Conservation (phyloP, 2,113 vertebrate genomes). For the Lophochroa leadbeateri region DNA sequence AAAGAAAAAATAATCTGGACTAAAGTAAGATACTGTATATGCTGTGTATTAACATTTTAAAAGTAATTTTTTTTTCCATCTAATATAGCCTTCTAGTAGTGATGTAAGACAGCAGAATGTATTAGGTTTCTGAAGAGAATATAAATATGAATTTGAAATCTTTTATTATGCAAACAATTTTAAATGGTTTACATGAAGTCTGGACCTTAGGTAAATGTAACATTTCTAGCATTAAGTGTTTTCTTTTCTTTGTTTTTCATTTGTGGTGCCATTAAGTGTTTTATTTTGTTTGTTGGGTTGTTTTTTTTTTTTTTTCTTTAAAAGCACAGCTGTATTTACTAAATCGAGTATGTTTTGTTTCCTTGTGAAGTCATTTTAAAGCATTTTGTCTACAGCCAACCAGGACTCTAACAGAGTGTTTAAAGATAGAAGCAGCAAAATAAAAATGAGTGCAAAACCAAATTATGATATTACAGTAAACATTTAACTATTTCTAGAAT, state of each 20-base stretch:
- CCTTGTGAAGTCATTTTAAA: constrained; percentile 52
- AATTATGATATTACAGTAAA: constrained; percentile 71
- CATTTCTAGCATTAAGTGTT: neutral
- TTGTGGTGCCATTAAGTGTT: neutral
- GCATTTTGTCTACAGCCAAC: constrained; percentile 35
- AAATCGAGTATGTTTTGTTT: constrained; percentile 57
- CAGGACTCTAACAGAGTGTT: constrained; percentile 24
- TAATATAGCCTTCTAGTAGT: constrained; percentile 5
- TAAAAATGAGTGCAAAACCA: constrained; percentile 63
- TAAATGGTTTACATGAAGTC: constrained; percentile 10
- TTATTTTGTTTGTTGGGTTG: neutral
- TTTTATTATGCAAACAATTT: constrained; percentile 17
- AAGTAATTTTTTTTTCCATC: constrained; percentile 27
- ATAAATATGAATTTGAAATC: constrained; percentile 38
- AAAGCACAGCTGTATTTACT: constrained; percentile 66
- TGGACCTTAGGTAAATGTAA: constrained; percentile 48
- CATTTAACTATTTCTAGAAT: constrained; percentile 73
- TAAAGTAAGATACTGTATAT: constrained; percentile 47
- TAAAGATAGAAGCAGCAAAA: constrained; percentile 65
- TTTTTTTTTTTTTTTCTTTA: neutral
- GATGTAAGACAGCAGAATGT: constrained; percentile 17
- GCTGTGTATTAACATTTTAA: constrained; percentile 32
- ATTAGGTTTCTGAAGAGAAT: constrained; percentile 40
- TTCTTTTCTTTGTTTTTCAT: constrained; percentile 18
- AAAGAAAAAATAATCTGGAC: constrained; percentile 47